Base-by-base conservation (phyloP, 2,797 vertebrate species). In the Florisuga fusca region DNA sequence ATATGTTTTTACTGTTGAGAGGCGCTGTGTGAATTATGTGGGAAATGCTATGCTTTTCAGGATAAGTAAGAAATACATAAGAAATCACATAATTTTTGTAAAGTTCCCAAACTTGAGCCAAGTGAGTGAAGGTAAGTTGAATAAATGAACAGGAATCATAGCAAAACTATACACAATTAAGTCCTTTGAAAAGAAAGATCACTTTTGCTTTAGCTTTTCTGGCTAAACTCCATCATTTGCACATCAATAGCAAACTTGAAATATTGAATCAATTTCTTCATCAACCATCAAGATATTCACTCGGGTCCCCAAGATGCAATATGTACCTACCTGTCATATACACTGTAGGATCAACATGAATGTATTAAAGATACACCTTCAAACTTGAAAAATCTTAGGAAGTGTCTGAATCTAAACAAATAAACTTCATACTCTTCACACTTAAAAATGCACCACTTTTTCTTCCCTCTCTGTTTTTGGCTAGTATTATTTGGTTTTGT, bases 1-100 rank as follows among this genome's bases (percentile, higher is more conserved):
- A 85, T 86, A 43, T 93, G 33, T 82, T 84, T 94, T 86, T 84
- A 76, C 43, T 2, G 1, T 27, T 71, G 27, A 90, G 50, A 90
- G 34, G 62, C 48, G 23, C 51, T 58, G 10, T 58, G 27, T 1
- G 14, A 76, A 63, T 75, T 90, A 55, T 1, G 0, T 54, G 84
- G 20, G 73, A 78, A 91, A 93, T 61, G 23, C 51, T 87, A 73
- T 7, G 34, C 34, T 48, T 84, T 79, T 55, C 67, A 67, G 41
- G 63, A 66, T 9, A 87, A 0, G 0, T n/a, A 83, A 26, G 27
- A 86, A 89, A 80, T 21, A 77, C 0, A 0, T 55, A 57, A 79
- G 55, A 76, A 62, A 66, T 34, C 3, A 0, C 25, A 67, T 38
- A 0, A 34, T 78, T 91, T 91, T 91, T 66, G 62, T 81, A 2